Evolutionary conservation across 1,140 invertebrate genomes (phyloP).

Genomic region (Pomacea maculata): DNA sequence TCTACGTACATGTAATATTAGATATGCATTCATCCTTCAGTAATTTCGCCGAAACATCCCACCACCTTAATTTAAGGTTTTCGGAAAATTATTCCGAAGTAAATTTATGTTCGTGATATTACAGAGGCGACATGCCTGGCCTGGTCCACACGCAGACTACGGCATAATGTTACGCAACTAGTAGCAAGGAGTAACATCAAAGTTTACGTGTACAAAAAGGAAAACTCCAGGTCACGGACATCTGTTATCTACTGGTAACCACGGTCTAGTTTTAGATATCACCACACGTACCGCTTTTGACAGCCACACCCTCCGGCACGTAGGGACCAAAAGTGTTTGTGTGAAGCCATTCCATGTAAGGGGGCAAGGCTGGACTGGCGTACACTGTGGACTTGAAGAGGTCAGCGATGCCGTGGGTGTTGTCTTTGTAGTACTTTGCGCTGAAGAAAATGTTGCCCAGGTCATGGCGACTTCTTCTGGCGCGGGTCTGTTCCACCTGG

Average conservation of each 20-base stretch:
- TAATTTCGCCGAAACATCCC: neutral
- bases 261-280: neutral
- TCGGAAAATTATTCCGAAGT: too few species aligned
- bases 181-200: neutral
- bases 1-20: too few species aligned
- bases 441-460: conserved; percentile 56
- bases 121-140: too few species aligned
- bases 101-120: too few species aligned
- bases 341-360: conserved; percentile 46
- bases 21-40: neutral
- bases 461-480: conserved; percentile 20
- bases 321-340: conserved; percentile 3
- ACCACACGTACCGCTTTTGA: too few species aligned
- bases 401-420: conserved; percentile 46
- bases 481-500: conserved; percentile 30
- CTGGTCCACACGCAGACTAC: too few species aligned
- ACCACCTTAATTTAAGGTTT: too few species aligned
- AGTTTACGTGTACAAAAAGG: neutral
- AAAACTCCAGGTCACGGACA: neutral
- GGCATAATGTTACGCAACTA: too few species aligned
- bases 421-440: conserved; percentile 51
- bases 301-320: too few species aligned
- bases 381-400: conserved; percentile 39
- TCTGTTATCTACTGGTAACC: neutral
- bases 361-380: conserved; percentile 35